Conservation (phyloP, 2,113 vertebrate species). For the Patagioenas fasciata region DNA sequence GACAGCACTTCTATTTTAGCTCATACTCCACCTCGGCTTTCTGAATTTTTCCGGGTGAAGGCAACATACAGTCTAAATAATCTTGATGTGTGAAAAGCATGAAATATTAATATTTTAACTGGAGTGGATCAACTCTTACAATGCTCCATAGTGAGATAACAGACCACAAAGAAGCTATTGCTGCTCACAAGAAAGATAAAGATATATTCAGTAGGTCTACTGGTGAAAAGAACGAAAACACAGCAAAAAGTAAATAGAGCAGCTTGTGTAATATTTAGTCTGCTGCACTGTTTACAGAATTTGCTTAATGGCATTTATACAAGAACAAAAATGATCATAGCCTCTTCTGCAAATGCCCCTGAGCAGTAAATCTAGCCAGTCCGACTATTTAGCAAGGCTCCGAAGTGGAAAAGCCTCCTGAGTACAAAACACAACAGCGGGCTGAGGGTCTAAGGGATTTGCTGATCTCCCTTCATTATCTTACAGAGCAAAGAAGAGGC, state of each 20-base stretch:
- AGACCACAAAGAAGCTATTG: not conserved
- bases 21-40: not conserved
- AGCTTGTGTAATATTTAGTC: not conserved
- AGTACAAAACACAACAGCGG: not conserved
- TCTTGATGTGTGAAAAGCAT: not conserved
- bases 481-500: not conserved
- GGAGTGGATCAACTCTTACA: not conserved
- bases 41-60: not conserved
- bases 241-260: not conserved
- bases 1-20: not conserved
- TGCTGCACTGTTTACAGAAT: not conserved
- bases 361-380: not conserved
- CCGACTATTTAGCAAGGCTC: not conserved
- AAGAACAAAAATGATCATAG: not conserved
- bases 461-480: not conserved
- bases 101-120: not conserved
- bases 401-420: not conserved
- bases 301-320: not conserved
- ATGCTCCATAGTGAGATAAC: not conserved
- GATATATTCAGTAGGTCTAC: not conserved
- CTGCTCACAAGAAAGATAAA: not conserved
- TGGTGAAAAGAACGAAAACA: not conserved
- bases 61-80: not conserved
- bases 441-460: not conserved
- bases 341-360: not conserved